Evolutionary conservation across 2,113 vertebrate genomes (phyloP).

Genomic region (Lasiurus cinereus): DNA sequence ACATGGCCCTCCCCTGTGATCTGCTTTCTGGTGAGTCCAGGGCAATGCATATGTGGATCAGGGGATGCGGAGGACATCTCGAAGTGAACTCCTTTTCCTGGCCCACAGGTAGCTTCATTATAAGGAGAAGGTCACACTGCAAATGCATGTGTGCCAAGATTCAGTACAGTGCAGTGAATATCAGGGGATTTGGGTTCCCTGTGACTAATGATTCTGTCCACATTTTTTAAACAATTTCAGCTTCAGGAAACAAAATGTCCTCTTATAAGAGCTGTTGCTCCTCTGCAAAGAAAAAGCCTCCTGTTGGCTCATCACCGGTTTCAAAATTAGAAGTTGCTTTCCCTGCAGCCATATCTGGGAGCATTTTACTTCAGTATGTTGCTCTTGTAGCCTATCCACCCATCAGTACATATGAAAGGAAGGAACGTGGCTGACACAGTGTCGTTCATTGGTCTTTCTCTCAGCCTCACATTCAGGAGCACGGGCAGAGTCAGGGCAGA

Average conservation of each 20-base stretch:
- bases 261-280: neutral
- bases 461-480: neutral
- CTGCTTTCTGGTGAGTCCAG: constrained; percentile 33
- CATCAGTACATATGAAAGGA: neutral
- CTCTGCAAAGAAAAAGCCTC: constrained; percentile 7
- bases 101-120: constrained; percentile 48
- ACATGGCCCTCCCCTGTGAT: neutral
- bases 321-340: constrained; percentile 9
- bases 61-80: neutral
- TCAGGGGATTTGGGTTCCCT: neutral
- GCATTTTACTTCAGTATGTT: neutral
- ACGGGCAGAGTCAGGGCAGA: neutral
- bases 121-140: constrained; percentile 67
- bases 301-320: neutral
- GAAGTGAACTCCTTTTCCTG: neutral
- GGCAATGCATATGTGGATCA: constrained; percentile 8
- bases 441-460: neutral
- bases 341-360: neutral
- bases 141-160: constrained; percentile 6
- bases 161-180: neutral
- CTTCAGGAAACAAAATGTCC: constrained; percentile 53
- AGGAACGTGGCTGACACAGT: neutral
- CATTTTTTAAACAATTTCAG: constrained; percentile 58
- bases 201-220: constrained; percentile 60
- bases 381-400: neutral